Conservation (phyloP, 35 echinoderm and acorn worm species). For the Chiridota heheva region DNA sequence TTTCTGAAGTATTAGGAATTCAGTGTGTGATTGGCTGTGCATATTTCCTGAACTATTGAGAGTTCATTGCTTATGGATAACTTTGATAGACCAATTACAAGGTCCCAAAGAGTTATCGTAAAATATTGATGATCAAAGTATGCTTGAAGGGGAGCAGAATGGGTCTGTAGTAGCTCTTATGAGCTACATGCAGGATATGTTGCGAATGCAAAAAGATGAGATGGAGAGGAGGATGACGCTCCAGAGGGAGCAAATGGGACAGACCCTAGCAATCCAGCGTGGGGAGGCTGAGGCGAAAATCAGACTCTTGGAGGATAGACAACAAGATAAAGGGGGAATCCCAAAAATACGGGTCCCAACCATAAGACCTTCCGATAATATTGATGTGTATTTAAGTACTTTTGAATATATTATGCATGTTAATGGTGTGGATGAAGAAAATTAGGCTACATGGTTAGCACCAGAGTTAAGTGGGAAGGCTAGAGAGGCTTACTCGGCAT, state of each 20-base stretch:
- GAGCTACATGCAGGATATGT: background rate
- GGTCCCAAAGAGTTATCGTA: no score
- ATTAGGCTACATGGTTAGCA: conserved; percentile 3
- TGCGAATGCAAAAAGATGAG: background rate
- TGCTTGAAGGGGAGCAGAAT: background rate
- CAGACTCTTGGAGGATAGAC: background rate
- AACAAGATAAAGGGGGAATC: background rate
- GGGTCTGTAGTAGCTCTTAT: background rate
- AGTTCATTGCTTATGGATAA: no score
- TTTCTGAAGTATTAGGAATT: no score
- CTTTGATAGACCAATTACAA: no score
- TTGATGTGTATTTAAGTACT: conserved; percentile 15
- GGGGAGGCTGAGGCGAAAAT: background rate
- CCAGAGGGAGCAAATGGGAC: background rate
- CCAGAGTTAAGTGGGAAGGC: conserved; percentile 15
- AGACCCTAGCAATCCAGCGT: background rate
- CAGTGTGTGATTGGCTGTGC: no score
- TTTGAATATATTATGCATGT: conserved; percentile 1
- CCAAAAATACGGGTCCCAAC: background rate
- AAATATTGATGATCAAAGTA: no score
- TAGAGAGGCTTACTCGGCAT: background rate
- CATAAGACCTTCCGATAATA: background rate
- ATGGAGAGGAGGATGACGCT: background rate
- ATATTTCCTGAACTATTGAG: no score
- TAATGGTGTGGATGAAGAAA: background rate